Evolutionary conservation across 2,113 vertebrate genomes (phyloP), one percentile per base, ranked within the genome.

Genomic region (Caranx melampygus): DNA sequence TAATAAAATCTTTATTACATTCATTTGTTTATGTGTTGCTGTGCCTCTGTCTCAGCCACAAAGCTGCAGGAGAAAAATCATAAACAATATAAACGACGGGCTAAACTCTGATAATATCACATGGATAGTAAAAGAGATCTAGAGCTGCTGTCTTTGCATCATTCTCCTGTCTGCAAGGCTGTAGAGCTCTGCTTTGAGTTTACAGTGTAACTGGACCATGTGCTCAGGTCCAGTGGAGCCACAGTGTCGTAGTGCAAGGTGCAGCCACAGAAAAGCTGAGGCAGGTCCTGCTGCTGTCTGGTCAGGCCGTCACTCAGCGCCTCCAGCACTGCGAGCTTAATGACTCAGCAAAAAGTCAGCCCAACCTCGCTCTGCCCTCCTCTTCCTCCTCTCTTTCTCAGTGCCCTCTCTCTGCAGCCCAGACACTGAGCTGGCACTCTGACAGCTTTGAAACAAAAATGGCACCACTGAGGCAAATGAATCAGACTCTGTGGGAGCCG

Each of bases 341-440:
- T 91, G 90, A 92, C 84, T 89, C 87, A 91, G 82, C 90, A 84
- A 64, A 84, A 84, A 81, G 66, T 70, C 68, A 65, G 42, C 63
- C 16, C 33, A 20, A 12, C 40, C 40, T n/a, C 35, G 59, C 42
- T 20, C 63, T 21, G 3, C 40, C 9, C 15, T 52, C 51, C 12
- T 34, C 40, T 57, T 37, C 20, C 15, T 31, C 54, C 44, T n/a
- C 51, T 63, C 35, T 35, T 16, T 35, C 66, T 58, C 40, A 1
- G 37, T 65, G 40, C 69, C 79, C 75, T 37, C 81, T 72, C 57
- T 21, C 72, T 63, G 34, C 42, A 76, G 47, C 64, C 66, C 76
- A 85, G 68, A 82, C 82, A 54, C 75, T 34, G 37, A 11, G 26
- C 68, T 81, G 78, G 71, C 82, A 79, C 57, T 3, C 57, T 63